Conservation (phyloP, 2,888 invertebrate species). For the Eupithecia dodoneata region DNA sequence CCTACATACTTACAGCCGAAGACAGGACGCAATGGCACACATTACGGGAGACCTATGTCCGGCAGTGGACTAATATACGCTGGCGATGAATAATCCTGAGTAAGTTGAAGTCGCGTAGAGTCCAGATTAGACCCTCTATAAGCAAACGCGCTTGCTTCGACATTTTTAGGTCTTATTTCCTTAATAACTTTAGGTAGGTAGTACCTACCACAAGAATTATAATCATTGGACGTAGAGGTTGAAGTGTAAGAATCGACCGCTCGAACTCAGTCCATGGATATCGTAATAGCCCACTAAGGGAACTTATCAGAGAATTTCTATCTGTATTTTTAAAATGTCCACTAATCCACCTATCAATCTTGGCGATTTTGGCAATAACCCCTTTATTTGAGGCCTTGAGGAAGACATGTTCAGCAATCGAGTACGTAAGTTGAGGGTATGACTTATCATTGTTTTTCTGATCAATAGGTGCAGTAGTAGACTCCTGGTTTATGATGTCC, state of each 20-base stretch:
- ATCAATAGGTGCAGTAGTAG: slow-evolving; percentile 87
- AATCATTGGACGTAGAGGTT: not conserved
- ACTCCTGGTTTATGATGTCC: slow-evolving; percentile 91
- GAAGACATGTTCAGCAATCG: too few species aligned
- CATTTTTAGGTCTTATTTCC: not conserved
- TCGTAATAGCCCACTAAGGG: not conserved
- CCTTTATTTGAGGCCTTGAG: not conserved
- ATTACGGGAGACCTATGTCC: too few species aligned
- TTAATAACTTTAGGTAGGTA: not conserved
- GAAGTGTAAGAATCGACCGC: not conserved
- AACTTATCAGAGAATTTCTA: not conserved
- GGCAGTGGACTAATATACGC: too few species aligned
- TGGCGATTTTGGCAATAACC: not conserved
- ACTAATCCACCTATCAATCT: not conserved
- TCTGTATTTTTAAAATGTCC: not conserved
- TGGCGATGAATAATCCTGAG: too few species aligned
- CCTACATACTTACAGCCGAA: too few species aligned
- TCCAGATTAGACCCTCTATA: too few species aligned
- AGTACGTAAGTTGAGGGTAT: not conserved
- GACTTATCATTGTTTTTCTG: not conserved
- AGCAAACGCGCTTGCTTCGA: too few species aligned
- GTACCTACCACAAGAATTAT: not conserved
- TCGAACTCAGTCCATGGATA: not conserved
- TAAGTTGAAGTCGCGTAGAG: too few species aligned
- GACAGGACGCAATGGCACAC: too few species aligned